phyloP scores from a whole-genome alignment of 2,113 vertebrate species.

The Grallaria varia region DNA sequence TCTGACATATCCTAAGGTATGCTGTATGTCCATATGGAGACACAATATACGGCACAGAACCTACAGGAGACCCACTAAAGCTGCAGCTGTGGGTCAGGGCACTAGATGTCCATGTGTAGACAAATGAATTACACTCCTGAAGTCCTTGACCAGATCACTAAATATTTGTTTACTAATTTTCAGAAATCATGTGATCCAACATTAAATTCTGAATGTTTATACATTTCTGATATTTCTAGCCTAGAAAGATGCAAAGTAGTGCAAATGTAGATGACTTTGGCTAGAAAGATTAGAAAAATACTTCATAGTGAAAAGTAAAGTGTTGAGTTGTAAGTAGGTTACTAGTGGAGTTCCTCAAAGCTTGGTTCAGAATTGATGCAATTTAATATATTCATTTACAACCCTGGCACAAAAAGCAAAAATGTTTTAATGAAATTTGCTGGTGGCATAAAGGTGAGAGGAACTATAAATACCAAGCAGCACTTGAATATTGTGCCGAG shows the following conservation, averaged over 20 bases:
- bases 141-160: neutral
- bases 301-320: neutral
- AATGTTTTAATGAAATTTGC: conserved; percentile 34
- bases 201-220: neutral
- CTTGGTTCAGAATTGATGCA: neutral
- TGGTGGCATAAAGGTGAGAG: neutral
- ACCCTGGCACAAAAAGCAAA: neutral
- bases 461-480: conserved; percentile 7
- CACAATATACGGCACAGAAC: rapidly evolving
- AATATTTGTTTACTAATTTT: neutral
- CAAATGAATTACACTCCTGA: neutral
- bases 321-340: neutral
- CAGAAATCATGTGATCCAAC: neutral
- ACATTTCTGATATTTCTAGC: neutral
- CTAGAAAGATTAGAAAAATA: neutral
- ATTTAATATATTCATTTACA: neutral
- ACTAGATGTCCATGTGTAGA: neutral
- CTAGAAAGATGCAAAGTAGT: neutral
- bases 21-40: neutral
- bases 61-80: neutral
- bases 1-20: neutral
- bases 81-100: neutral
- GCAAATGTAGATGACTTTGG: neutral
- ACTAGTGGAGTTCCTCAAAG: neutral
- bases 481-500: neutral